Conservation (phyloP, 2,888 invertebrate genomes). For the Microctonus aethiopoides region DNA sequence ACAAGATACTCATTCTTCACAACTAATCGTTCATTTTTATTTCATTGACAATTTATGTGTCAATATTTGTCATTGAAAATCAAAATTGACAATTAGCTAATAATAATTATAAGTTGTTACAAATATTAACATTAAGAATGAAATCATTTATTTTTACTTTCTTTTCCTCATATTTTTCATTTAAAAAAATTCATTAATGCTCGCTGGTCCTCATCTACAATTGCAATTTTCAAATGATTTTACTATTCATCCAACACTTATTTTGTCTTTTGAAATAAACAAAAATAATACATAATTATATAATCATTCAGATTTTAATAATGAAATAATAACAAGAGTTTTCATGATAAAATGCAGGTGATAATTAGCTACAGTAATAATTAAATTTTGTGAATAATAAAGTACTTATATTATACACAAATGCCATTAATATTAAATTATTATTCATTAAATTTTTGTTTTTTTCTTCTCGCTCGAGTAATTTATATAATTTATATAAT, state of each 20-base stretch:
- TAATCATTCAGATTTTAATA: neutral
- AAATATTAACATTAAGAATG: neutral
- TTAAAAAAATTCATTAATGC: neutral
- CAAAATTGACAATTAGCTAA: neutral
- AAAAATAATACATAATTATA: neutral
- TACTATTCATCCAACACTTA: neutral
- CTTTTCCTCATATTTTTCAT: neutral
- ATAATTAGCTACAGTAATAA: neutral
- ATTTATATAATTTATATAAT: conserved; percentile 20
- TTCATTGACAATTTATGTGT: neutral
- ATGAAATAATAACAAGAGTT: neutral
- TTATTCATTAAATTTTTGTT: neutral
- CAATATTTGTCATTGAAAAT: neutral
- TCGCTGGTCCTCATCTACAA: neutral
- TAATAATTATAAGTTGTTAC: neutral
- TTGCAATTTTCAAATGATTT: neutral
- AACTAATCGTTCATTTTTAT: neutral
- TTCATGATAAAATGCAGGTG: neutral
- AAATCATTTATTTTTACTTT: no score
- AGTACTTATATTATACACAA: neutral
- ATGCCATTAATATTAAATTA: neutral
- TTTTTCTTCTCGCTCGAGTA: conserved; percentile 7
- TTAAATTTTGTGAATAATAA: neutral
- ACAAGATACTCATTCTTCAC: neutral
- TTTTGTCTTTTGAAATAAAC: neutral